Base-by-base conservation (phyloP, 2,888 invertebrate genomes). In the Axea sp. region DNA sequence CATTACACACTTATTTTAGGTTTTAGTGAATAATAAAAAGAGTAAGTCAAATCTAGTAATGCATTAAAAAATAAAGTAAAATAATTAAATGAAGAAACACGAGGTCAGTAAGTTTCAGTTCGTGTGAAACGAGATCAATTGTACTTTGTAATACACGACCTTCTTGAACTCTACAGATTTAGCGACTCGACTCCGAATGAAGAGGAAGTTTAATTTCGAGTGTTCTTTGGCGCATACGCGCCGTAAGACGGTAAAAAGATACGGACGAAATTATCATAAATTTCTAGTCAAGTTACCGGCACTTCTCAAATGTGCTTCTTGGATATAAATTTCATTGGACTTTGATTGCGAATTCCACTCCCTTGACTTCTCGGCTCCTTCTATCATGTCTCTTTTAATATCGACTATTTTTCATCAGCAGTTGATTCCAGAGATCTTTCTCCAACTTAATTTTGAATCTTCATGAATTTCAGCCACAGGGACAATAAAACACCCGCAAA, bases 281-380 rank as follows among this genome's bases (percentile, higher is more conserved):
- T 79, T 79, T 71, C 67, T 60, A 76, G 77, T 76, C 60, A 78
- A 78, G 74, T 78, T 68, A 64, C 69, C 64, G 49, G 64, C 67
- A 73, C 75, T 73, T 73, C 64, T 71, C 69, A 67, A 69, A 57
- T 76, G 75, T 65, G 55, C 57, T 69, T 55, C 49, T 49, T 68
- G 62, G 79, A 76, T 79, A 81, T 81, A 80, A 81, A 80, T 81
- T 81, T 79, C 77, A 80, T 80, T 77, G 77, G 77, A 78, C 77
- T 79, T 79, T 78, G 80, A 79, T 81, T 80, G 78, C 78, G 71
- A 78, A 76, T 75, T 77, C 76, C 64, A 72, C 59, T 62, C 69
- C 57, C 57, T 57, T 35, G 59, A 39, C 45, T 62, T 39, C 33
- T 2, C 33, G 11, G 43, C 47, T 28, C n/a, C 55, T 55, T 55